phyloP scores from a whole-genome alignment of 1,140 invertebrate species.

The Scaptomyza hsui region DNA sequence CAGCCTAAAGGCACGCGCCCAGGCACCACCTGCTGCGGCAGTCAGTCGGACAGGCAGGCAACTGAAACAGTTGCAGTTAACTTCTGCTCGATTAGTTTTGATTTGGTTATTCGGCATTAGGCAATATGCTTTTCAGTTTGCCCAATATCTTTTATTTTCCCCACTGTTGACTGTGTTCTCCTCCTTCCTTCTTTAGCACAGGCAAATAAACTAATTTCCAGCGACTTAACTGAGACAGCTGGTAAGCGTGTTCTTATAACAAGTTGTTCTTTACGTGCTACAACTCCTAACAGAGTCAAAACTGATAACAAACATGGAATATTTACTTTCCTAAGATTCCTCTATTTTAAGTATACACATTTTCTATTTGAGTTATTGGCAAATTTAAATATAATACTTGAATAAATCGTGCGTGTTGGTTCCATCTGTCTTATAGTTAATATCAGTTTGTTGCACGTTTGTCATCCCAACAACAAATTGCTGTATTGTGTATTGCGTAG shows the following conservation, averaged over 20 bases:
- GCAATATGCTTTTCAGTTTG: slow-evolving; percentile 56
- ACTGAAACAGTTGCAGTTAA: slow-evolving; percentile 59
- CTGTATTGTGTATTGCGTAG: slow-evolving; percentile 27
- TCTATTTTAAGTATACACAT: too few species aligned
- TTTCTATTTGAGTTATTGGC: too few species aligned
- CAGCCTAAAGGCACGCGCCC: neutral
- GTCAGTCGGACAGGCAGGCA: neutral
- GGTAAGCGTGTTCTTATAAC: slow-evolving; percentile 46
- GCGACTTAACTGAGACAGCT: slow-evolving; percentile 34
- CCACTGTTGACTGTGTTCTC: slow-evolving; percentile 7
- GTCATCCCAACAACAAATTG: slow-evolving; percentile 49
- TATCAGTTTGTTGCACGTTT: slow-evolving; percentile 59
- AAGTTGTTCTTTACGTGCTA: slow-evolving; percentile 34
- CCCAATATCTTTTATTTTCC: slow-evolving; percentile 42
- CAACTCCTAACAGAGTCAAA: neutral
- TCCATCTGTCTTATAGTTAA: slow-evolving; percentile 62
- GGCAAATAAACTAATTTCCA: slow-evolving; percentile 62
- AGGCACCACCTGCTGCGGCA: slow-evolving; percentile 65
- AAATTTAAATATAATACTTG: neutral
- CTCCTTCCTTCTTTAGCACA: neutral
- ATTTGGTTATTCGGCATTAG: slow-evolving; percentile 78
- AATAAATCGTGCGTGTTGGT: slow-evolving; percentile 16
- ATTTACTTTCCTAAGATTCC: too few species aligned
- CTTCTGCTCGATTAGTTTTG: slow-evolving; percentile 81
- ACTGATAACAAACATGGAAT: neutral